These are phyloP conservation scores for Schrankia costaestrigalis DNA, from an alignment of 2,888 invertebrate species.

Conservation along the genomic window DNA sequence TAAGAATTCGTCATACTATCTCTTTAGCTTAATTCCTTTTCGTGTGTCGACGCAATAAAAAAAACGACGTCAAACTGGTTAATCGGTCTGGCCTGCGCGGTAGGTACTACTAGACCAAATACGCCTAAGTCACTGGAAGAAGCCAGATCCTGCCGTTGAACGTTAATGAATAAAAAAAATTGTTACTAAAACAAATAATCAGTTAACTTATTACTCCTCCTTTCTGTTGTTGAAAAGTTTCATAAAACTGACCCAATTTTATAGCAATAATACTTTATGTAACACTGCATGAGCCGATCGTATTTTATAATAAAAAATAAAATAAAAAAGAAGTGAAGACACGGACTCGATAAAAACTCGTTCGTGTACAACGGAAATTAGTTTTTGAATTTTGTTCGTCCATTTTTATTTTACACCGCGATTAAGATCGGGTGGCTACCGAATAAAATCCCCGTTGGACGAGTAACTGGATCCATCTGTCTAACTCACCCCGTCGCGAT, in stretches of 20 bases:
- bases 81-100: too few relatives aligned
- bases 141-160: too few relatives aligned
- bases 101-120: too few relatives aligned
- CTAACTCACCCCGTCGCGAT: constrained; percentile 36
- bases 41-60: too few relatives aligned
- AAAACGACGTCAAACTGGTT: too few relatives aligned
- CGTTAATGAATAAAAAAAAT: too few relatives aligned
- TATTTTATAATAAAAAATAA: constrained; percentile 29
- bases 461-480: constrained; percentile 46
- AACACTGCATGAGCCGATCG: constrained; percentile 4
- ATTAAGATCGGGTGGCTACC: constrained; percentile 56
- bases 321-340: constrained; percentile 29
- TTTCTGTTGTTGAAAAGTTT: too few relatives aligned
- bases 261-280: constrained; percentile 4
- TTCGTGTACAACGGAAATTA: constrained; percentile 45
- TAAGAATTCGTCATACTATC: too few relatives aligned
- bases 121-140: too few relatives aligned
- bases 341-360: constrained; percentile 35
- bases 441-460: constrained; percentile 43
- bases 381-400: constrained; percentile 35
- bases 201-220: too few relatives aligned
- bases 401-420: constrained; percentile 40
- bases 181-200: too few relatives aligned
- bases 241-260: constrained; percentile 28
- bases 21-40: too few relatives aligned